Conservation (phyloP, 2,113 vertebrate species). For the Panthera uncia region DNA sequence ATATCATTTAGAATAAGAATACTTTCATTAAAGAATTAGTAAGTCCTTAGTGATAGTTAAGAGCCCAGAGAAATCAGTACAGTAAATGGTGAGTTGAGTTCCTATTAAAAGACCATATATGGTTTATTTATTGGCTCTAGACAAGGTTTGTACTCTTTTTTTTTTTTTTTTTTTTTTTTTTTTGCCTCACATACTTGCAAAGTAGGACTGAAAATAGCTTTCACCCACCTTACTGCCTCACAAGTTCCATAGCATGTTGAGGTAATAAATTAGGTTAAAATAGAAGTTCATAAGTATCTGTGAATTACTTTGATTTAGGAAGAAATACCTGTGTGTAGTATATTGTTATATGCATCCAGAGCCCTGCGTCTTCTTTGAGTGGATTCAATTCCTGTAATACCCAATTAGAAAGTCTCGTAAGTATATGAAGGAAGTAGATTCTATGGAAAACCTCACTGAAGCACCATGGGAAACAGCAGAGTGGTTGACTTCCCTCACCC, state of each 20-base stretch:
- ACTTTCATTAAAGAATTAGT: constrained; percentile 32
- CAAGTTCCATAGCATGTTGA: neutral
- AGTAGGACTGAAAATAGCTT: constrained; percentile 11
- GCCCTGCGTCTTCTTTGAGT: neutral
- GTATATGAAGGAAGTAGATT: neutral
- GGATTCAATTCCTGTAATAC: neutral
- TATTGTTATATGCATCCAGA: neutral
- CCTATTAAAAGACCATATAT: neutral
- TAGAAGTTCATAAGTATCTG: constrained; percentile 10
- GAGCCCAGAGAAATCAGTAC: neutral
- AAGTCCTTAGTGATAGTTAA: neutral
- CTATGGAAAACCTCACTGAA: neutral
- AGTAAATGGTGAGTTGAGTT: neutral
- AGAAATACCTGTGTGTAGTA: neutral
- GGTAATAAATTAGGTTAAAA: constrained; percentile 29
- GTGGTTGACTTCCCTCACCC: accelerated
- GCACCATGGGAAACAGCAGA: neutral
- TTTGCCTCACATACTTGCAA: neutral
- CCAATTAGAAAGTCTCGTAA: neutral
- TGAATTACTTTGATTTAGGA: constrained; percentile 14
- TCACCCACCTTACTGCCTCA: neutral
- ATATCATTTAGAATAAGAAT: neutral
- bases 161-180: neutral
- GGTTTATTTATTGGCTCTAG: neutral
- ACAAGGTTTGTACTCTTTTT: neutral